Evolutionary conservation across 2,888 invertebrate genomes (phyloP).

Genomic region (Pandemis heparana): DNA sequence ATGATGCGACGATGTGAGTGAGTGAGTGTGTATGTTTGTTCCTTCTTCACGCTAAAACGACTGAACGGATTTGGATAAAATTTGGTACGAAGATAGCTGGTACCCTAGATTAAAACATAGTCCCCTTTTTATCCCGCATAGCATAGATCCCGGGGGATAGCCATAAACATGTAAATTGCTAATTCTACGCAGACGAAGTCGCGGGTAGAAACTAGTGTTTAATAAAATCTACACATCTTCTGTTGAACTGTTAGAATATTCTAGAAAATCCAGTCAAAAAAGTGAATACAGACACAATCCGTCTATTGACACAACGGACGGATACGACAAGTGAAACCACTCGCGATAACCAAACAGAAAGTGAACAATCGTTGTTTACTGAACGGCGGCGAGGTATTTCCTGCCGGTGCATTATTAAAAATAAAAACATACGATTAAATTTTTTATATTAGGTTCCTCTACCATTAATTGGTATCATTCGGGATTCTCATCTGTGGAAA

Average conservation of each 20-base stretch:
- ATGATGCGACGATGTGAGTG: too few species aligned
- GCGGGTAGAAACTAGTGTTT: too few species aligned
- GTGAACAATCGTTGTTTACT: slow-evolving; percentile 41
- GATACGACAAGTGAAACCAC: slow-evolving; percentile 44
- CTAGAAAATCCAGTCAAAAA: neutral
- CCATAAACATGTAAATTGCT: too few species aligned
- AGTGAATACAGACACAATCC: slow-evolving; percentile 6
- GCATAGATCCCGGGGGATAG: too few species aligned
- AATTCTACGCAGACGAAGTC: too few species aligned
- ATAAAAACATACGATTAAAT: slow-evolving; percentile 34
- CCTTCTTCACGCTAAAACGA: too few species aligned
- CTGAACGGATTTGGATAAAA: too few species aligned
- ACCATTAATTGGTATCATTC: neutral
- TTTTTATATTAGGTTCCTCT: slow-evolving; percentile 34
- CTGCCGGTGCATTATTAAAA: slow-evolving; percentile 34
- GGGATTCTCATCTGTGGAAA: too few species aligned
- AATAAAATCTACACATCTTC: neutral
- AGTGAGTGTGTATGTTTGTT: too few species aligned
- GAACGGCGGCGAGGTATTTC: slow-evolving; percentile 33
- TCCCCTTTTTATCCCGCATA: too few species aligned
- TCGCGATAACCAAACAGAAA: slow-evolving; percentile 42
- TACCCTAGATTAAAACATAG: too few species aligned
- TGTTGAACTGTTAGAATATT: neutral
- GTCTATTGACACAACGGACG: slow-evolving; percentile 39
- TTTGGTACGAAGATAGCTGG: too few species aligned